Base-by-base conservation (phyloP, 1,140 invertebrate species). In the Drosophila baimaii region DNA sequence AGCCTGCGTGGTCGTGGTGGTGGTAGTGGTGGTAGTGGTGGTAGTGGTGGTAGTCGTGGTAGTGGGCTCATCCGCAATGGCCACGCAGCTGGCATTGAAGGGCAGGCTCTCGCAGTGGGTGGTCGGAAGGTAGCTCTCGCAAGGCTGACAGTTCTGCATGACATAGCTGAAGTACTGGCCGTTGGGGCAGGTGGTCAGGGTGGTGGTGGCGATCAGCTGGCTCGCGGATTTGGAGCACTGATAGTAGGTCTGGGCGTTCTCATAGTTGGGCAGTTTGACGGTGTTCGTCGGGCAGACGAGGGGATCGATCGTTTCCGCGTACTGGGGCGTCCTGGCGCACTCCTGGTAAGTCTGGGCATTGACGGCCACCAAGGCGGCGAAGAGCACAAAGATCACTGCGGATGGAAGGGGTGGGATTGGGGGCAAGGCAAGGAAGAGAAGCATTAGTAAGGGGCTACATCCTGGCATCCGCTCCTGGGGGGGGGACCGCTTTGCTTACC, bases 401-500 rank as follows among this genome's bases (percentile, higher is more conserved):
- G n/a, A n/a, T n/a, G n/a, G n/a, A n/a, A n/a, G n/a, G n/a, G n/a
- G n/a, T n/a, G n/a, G n/a, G n/a, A n/a, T n/a, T 27, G 21, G 25
- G 21, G 44, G 27, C 9, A 27, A n/a, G 25, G 37, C n/a, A n/a
- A 27, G 31, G 12, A 65, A 37, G 31, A 23, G 10, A 62, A n/a
- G 3, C 5, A 23, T 21, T 35, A 23, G 23, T 37, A 12, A 23
- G 37, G 41, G 63, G 51, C 44, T 61, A 43, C 59, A 54, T 59
- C 61, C 35, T 57, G 39, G 44, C 44, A 52, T 63, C 64, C 72
- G 49, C 46, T n/a, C 6, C n/a, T n/a, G 9, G 7, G 33, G 31
- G 12, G 2, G 31, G 23, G n/a, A 49, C n/a, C n/a, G n/a, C 10
- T 29, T n/a, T 56, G 21, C 74, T 90, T 85, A 90, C 89, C 89